Evolutionary conservation across 2,888 invertebrate genomes (phyloP).

Genomic region (Listrodromus nycthemerus): DNA sequence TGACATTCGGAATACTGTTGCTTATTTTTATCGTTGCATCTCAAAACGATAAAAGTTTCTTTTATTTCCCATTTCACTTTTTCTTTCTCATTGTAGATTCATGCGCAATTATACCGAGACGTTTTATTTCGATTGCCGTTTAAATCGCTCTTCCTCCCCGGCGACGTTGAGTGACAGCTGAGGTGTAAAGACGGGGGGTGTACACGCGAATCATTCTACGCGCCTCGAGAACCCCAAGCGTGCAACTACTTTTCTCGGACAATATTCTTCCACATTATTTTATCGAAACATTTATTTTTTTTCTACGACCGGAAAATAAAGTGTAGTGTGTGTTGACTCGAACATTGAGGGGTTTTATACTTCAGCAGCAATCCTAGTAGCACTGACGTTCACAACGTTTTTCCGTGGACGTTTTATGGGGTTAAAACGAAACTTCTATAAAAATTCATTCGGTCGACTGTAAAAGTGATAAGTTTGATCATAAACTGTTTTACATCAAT

Average conservation of each 20-base stretch:
- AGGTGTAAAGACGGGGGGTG: not conserved
- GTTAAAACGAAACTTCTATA: not conserved
- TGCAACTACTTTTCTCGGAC: not conserved
- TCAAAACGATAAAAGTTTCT: not conserved
- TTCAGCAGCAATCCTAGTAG: not conserved
- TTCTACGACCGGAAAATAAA: not conserved
- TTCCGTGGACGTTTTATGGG: not conserved
- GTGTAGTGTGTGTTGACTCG: not conserved
- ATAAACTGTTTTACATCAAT: not conserved
- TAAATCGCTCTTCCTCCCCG: not conserved
- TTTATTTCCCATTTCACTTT: not conserved
- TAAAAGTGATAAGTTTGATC: not conserved
- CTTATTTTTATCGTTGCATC: not conserved
- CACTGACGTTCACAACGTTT: not conserved
- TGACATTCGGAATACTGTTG: not conserved
- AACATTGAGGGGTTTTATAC: not conserved
- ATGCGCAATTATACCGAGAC: not conserved
- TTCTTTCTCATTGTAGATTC: not conserved
- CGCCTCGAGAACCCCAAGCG: not conserved
- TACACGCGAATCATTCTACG: not conserved
- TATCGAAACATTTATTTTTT: not conserved
- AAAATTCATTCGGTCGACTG: not conserved
- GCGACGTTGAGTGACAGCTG: not conserved
- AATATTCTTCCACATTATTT: not conserved
- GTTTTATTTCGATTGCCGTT: not conserved